Base-by-base conservation (phyloP, 2,797 vertebrate genomes). In the Parauchenoglanis punctatus region DNA sequence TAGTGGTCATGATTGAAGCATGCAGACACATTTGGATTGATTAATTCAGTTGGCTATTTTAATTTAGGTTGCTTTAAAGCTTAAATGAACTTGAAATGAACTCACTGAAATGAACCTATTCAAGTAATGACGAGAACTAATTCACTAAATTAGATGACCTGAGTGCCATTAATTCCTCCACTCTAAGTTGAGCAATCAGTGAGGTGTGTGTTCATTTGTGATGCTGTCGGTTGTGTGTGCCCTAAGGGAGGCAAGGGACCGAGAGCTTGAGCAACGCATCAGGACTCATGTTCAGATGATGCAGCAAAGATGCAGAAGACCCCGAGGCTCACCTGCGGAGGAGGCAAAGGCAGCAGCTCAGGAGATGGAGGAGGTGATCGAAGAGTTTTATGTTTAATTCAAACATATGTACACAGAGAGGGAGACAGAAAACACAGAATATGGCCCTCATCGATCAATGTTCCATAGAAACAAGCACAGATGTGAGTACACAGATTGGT, bases 341-440 rank as follows among this genome's bases (percentile, higher is more conserved):
- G 94, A 95, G 92, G 91, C 91, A 80, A 90, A 92, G 81, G 93
- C 89, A 61, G 93, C 91, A 46, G 90, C 91, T 11, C 80, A 91
- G 88, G 95, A 95, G 20, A 40, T 93, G 80, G 90, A 93, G 75
- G 91, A 92, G 93, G 96, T 95, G 18, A 76, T 65, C n/a, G 70
- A 10, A 49, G 40, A 40, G 72, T 63, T 65, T 49, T 20, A 25
- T 84, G 12, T 49, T 68, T 61, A 25, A 78, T 70, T 70, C 82
- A 70, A 35, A 78, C 52, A 83, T 11, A 82, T 23, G 10, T 49
- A 72, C 18, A 44, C 28, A 63, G 28, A 49, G 6, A 54, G 28
- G 3, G 15, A 65, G 15, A 44, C 3, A 63, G 12, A 46, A 25
- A 31, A 52, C 61, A 82, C n/a, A 67, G n/a, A 20, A 52, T 67